A percentile compares a stretch with the other conserved stretches of the same genome.
Conservation (phyloP, 2,113 vertebrate species). For the Leucosticte australis region DNA sequence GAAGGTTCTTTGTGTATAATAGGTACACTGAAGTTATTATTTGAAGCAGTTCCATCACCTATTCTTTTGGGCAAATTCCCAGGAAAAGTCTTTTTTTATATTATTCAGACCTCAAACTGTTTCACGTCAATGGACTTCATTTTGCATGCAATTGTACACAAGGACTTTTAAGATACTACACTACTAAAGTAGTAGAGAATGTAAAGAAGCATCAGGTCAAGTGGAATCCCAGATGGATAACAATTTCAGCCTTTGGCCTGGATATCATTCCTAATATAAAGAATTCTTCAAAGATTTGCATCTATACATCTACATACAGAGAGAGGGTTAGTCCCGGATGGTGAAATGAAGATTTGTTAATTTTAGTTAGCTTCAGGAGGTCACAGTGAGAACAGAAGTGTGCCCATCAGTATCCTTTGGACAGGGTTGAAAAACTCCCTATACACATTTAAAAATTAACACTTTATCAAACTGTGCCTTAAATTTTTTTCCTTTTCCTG, state of each 20-base stretch:
- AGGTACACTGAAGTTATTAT: constrained; percentile 53
- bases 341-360: constrained; percentile 41
- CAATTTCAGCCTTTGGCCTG: background rate
- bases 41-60: constrained; percentile 22
- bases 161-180: background rate
- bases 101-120: background rate
- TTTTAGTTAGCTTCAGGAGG: constrained; percentile 53
- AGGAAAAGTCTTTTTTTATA: background rate
- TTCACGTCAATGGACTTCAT: background rate
- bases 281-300: background rate
- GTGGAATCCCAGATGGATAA: background rate
- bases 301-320: background rate
- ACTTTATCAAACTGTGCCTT: constrained; percentile 62
- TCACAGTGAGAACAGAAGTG: constrained; percentile 55
- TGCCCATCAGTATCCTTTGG: constrained; percentile 60
- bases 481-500: constrained; percentile 47
- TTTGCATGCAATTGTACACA: background rate
- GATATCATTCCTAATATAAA: background rate
- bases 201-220: background rate
- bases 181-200: background rate
- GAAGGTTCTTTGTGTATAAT: constrained; percentile 17
- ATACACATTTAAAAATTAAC: constrained; percentile 58
- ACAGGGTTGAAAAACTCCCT: constrained; percentile 43
- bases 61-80: background rate
- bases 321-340: background rate